These are phyloP conservation scores for Herpetotheres cachinnans DNA, from an alignment of 2,113 vertebrate species.

Conservation along the genomic window DNA sequence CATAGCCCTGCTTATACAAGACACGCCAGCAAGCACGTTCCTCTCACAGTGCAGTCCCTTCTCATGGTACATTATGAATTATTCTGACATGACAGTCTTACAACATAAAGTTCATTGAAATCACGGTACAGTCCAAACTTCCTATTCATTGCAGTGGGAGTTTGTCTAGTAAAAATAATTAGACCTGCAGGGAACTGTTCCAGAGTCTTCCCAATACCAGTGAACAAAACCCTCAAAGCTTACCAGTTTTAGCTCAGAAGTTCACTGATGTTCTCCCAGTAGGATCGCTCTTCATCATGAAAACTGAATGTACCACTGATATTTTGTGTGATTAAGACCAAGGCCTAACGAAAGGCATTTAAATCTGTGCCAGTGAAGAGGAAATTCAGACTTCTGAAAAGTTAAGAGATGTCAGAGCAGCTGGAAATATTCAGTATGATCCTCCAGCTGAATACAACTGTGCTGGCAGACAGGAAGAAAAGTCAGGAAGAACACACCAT, in stretches of 20 bases:
- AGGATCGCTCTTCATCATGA: conserved; percentile 13
- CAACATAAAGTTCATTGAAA: not conserved
- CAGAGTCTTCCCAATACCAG: conserved; percentile 38
- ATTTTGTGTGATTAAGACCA: conserved; percentile 33
- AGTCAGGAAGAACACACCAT: conserved; percentile 38
- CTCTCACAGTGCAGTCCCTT: not conserved
- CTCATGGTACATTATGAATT: not conserved
- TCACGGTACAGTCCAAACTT: not conserved
- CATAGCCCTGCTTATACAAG: not conserved
- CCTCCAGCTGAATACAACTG: conserved; percentile 32
- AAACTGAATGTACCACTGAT: conserved; percentile 10
- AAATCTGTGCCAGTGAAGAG: not conserved
- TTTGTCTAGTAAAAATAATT: conserved; percentile 63
- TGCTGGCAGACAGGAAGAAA: conserved; percentile 23
- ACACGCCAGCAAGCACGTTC: not conserved
- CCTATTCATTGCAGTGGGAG: conserved; percentile 6
- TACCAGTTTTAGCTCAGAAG: conserved; percentile 54
- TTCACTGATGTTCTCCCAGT: conserved; percentile 42
- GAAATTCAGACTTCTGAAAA: conserved; percentile 41
- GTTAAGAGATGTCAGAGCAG: conserved; percentile 18
- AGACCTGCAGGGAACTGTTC: conserved; percentile 63
- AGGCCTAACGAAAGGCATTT: conserved; percentile 34
- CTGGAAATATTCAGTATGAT: conserved; percentile 21
- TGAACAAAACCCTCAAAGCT: conserved; percentile 57
- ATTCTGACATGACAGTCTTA: not conserved